Evolutionary conservation across 2,797 vertebrate species (phyloP), one percentile per base, ranked within the genome.

Genomic region (Adelosebastes latens): DNA sequence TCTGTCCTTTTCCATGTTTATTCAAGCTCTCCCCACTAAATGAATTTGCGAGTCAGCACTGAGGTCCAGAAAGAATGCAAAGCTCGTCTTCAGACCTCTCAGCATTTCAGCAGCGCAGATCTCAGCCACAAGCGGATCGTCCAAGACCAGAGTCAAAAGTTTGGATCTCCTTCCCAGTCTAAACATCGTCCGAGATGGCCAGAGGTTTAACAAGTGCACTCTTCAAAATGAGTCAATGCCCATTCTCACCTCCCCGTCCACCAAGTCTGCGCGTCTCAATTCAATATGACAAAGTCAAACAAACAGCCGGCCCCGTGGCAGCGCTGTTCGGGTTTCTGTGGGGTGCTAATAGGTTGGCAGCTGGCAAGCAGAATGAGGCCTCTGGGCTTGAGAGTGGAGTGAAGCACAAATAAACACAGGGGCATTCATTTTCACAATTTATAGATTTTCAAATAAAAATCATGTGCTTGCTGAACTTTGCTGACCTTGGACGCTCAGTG

Each of bases 381-480:
- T 88, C 78, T 72, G 80, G 80, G 77, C 79, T 82, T 39, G 67
- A 80, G 84, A 90, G 83, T 58, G 49, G 75, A 73, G 67, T 24
- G 56, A 75, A 94, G 84, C 85, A 84, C 90, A 94, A 93, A 95
- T 94, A 95, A 95, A 95, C 92, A 92, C 86, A 77, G 84, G 60
- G 70, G 88, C 89, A 67, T 93, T 94, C 89, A 84, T 92, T 94
- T 93, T 93, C 90, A 85, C 86, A 89, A 93, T 93, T 95, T 94
- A 94, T 94, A 93, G 91, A 92, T 93, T 93, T 91, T 94, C 74
- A 93, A 90, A 92, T 93, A 93, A 93, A 94, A 94, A 84, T 90
- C 83, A 84, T 90, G 82, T 88, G 93, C 75, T 93, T 90, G 72
- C 87, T 94, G 92, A 93, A 94, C 93, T 93, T 89, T 84, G 84